Conservation (phyloP, 2,113 vertebrate species). For the Macrotis lagotis region DNA sequence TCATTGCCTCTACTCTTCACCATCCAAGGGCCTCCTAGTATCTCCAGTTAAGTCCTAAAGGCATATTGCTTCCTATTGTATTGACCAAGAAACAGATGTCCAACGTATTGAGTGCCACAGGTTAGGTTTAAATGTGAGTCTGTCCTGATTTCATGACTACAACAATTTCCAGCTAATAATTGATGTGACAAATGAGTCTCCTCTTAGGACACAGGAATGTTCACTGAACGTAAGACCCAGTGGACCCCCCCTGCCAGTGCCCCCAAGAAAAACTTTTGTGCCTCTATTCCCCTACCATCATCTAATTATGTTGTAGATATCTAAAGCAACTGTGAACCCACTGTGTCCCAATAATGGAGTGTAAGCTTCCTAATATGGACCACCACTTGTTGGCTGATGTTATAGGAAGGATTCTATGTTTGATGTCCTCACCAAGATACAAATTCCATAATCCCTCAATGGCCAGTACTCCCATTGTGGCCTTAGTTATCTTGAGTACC, state of each 20-base stretch:
- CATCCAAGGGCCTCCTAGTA: too few species aligned
- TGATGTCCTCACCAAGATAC: neutral
- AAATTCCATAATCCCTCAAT: neutral
- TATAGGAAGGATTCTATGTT: neutral
- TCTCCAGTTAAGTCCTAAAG: constrained; percentile 6
- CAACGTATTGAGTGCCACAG: constrained; percentile 75
- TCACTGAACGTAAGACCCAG: neutral
- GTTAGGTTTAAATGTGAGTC: constrained; percentile 68
- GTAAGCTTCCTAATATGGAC: neutral
- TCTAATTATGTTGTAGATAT: neutral
- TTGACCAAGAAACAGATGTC: constrained; percentile 19
- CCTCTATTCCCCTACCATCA: neutral
- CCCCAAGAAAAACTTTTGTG: too few species aligned
- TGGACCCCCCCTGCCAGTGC: too few species aligned
- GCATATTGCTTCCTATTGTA: neutral
- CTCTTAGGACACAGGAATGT: constrained; percentile 24
- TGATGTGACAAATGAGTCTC: constrained; percentile 78
- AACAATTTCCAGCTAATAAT: constrained; percentile 37
- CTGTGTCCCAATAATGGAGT: too few species aligned
- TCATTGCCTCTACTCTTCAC: too few species aligned
- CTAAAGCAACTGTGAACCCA: rapidly evolving
- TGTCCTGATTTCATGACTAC: neutral
- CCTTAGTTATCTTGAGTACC: constrained; percentile 20
- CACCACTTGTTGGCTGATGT: neutral
- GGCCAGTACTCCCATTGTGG: constrained; percentile 4